These are phyloP conservation scores for Agonopterix alstromeriana DNA, from an alignment of 2,888 invertebrate species.

Conservation along the genomic window DNA sequence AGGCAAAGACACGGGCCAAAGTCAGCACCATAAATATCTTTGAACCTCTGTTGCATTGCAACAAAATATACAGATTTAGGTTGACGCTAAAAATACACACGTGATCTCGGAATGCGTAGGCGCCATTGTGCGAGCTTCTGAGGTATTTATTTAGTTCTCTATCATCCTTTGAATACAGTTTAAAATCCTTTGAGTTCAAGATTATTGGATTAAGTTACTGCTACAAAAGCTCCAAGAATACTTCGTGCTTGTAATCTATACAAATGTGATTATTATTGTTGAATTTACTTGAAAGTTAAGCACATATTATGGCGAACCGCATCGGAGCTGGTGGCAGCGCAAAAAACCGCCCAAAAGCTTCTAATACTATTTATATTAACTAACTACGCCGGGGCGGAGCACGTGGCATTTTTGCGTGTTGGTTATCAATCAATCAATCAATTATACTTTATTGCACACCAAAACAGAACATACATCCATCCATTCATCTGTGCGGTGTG, in stretches of 20 bases:
- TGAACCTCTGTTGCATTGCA: not conserved
- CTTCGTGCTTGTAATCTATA: slow-evolving; percentile 1
- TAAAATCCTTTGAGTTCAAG: not conserved
- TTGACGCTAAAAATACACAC: slow-evolving; percentile 1
- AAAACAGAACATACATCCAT: too few species aligned
- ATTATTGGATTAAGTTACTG: slow-evolving; percentile 2
- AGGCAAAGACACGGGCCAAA: not conserved
- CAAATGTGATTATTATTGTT: slow-evolving; percentile 1
- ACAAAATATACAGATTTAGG: not conserved
- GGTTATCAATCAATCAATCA: too few species aligned
- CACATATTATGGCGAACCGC: too few species aligned
- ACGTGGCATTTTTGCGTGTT: too few species aligned
- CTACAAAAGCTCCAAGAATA: not conserved
- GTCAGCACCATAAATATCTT: not conserved
- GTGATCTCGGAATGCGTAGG: slow-evolving; percentile 1
- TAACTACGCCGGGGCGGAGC: too few species aligned
- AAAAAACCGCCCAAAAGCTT: too few species aligned
- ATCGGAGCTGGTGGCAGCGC: too few species aligned
- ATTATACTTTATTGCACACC: too few species aligned
- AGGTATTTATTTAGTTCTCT: not conserved
- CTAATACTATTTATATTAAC: too few species aligned
- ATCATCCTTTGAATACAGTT: not conserved
- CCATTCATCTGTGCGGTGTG: too few species aligned
- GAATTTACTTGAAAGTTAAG: too few species aligned
- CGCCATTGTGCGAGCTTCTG: not conserved